Percentiles rank a stretch among this genome's conserved stretches.
These are phyloP conservation scores for Drosophila suzukii DNA, from an alignment of 1,140 invertebrate genomes.

Conservation along the genomic window DNA sequence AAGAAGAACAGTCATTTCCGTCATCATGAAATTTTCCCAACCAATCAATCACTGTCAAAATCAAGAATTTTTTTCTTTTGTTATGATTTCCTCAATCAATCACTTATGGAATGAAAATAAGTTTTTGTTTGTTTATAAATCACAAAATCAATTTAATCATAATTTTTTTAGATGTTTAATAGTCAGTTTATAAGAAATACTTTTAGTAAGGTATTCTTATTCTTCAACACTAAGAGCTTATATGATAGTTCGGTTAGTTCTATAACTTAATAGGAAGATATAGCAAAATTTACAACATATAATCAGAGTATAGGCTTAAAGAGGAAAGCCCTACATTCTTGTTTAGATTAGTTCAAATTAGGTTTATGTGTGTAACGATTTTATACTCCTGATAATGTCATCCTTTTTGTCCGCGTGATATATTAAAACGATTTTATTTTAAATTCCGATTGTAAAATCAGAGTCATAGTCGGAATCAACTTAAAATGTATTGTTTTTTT, in stretches of 20 bases:
- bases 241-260: neutral
- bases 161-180: neutral
- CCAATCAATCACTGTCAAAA: constrained; percentile 24
- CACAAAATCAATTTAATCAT: neutral
- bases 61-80: constrained; percentile 7
- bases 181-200: neutral
- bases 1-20: constrained; percentile 18
- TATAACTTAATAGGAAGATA: too few species aligned
- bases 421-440: too few species aligned
- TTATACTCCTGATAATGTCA: too few species aligned
- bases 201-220: neutral
- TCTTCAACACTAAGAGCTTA: neutral
- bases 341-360: too few species aligned
- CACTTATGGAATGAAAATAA: constrained; percentile 1
- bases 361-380: too few species aligned
- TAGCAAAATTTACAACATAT: too few species aligned
- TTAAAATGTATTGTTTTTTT: too few species aligned
- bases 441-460: too few species aligned
- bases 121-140: neutral
- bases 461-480: too few species aligned
- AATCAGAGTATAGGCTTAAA: too few species aligned
- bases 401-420: too few species aligned
- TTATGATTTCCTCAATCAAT: constrained; percentile 13
- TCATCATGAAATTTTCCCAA: neutral
- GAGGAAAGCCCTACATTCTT: too few species aligned